A percentile compares a stretch with the other conserved stretches of the same genome.
These are phyloP conservation scores for Ochropacha duplaris DNA, from an alignment of 2,888 invertebrate genomes.

Conservation along the genomic window DNA sequence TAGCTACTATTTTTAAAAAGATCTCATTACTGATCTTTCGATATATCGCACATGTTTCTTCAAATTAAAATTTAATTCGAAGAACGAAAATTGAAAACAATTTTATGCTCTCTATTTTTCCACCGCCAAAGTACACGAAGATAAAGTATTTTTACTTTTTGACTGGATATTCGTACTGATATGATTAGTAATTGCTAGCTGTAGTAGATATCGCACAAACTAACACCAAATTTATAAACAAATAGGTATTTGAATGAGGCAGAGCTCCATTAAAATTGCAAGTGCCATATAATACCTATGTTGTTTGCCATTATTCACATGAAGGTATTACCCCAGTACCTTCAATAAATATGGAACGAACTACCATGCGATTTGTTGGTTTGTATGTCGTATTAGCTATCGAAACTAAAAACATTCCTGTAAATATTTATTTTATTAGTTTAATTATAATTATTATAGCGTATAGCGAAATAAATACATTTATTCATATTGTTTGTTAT, in stretches of 20 bases:
- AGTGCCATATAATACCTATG: not conserved
- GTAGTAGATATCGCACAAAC: slow-evolving; percentile 1
- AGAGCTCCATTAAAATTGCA: not conserved
- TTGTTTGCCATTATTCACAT: not conserved
- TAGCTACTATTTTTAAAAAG: not conserved
- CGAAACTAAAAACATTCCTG: slow-evolving; percentile 62
- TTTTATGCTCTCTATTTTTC: slow-evolving; percentile 9
- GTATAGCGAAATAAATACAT: slow-evolving; percentile 24
- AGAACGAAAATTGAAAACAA: not conserved
- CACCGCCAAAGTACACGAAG: slow-evolving; percentile 1
- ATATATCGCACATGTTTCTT: not conserved
- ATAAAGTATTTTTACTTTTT: slow-evolving; percentile 1
- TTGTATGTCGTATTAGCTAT: slow-evolving; percentile 18
- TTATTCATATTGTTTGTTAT: slow-evolving; percentile 7
- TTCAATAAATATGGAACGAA: not conserved
- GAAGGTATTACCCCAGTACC: not conserved
- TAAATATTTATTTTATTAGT: slow-evolving; percentile 43
- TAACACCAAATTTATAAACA: not conserved
- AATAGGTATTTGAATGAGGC: slow-evolving; percentile 1
- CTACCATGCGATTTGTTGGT: slow-evolving; percentile 10
- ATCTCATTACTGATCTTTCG: not conserved
- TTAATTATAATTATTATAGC: slow-evolving; percentile 35
- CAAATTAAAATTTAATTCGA: not conserved
- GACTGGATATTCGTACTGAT: slow-evolving; percentile 8
- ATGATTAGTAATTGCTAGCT: slow-evolving; percentile 7